Base-by-base conservation (phyloP, 1,140 invertebrate genomes). In the Drosophila repletoides region DNA sequence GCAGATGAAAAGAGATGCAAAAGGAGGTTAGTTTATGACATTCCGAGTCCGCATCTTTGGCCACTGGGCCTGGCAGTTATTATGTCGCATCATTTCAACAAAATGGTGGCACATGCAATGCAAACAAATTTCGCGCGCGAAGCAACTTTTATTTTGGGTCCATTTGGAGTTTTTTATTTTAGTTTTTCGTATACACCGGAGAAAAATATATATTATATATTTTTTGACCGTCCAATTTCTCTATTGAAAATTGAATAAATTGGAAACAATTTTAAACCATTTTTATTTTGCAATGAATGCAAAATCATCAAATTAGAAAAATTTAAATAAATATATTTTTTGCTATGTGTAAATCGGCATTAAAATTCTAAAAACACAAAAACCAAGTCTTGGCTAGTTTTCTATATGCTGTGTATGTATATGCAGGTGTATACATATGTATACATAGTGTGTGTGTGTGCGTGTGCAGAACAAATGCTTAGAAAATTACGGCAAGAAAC, bases 41-140 rank as follows among this genome's bases (percentile, higher is more conserved):
- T 2, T 19, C 38, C 10, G 24, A n/a, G 14, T 26, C 21, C n/a
- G 17, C 12, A 29, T 31, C 19, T 38, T 46, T 28, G 29, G 29
- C 36, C 56, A 56, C 3, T 46, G 40, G 55, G 34, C 21, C 29
- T 28, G 56, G 15, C 69, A 76, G 77, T 76, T 76, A 77, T 74
- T 74, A 74, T 74, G 64, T 56, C 79, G 68, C 77, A 72, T 83
- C 68, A 76, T 81, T 83, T 68, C 52, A 69, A 63, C 77, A 72
- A 81, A 81, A 61, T 81, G 69, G 61, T 46, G 58, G 64, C 63
- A 70, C 59, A 69, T 65, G 68, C 69, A 53, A 21, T 59, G 40
- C 63, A 72, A 81, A 83, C 76, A 65, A 76, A 81, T 76, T 83
- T 55, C 24, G 24, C 34, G 52, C 38, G 49, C 59, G 60, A 65